These are phyloP conservation scores for Lophotis ruficrista DNA, from an alignment of 2,113 vertebrate genomes.

Conservation along the genomic window DNA sequence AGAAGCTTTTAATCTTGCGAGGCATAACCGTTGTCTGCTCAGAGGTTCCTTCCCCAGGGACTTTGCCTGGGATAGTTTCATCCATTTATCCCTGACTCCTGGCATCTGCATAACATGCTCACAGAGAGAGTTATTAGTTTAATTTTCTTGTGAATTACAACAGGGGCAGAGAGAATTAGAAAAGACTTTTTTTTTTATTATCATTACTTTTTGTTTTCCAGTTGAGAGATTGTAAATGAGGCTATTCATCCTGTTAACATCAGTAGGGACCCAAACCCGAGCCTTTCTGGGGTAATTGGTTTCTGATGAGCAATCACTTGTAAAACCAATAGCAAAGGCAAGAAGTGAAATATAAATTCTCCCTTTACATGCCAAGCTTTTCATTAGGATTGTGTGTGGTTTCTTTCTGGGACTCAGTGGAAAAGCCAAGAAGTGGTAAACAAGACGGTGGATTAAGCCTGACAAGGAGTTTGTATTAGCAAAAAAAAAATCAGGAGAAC, in stretches of 20 bases:
- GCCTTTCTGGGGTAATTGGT: constrained; percentile 60
- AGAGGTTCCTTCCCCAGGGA: constrained; percentile 12
- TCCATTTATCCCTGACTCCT: constrained; percentile 51
- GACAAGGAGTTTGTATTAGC: not conserved
- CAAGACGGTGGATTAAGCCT: not conserved
- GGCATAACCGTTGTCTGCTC: constrained; percentile 5
- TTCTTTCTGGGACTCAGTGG: not conserved
- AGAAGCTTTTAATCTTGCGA: not conserved
- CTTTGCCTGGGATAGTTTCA: constrained; percentile 16
- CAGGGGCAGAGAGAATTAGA: constrained; percentile 46
- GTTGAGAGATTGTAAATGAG: constrained; percentile 67
- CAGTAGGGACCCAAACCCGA: constrained; percentile 56
- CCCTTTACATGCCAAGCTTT: not conserved
- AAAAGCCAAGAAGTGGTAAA: constrained; percentile 6
- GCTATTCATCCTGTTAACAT: constrained; percentile 61
- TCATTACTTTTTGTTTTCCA: constrained; percentile 68
- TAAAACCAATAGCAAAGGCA: constrained; percentile 58
- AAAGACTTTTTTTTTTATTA: constrained; percentile 20
- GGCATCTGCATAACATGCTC: constrained; percentile 21
- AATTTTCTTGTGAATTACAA: constrained; percentile 72
- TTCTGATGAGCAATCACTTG: constrained; percentile 62
- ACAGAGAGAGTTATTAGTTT: constrained; percentile 73
- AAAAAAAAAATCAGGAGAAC: not conserved
- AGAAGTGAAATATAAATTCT: constrained; percentile 53
- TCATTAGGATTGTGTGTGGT: not conserved